A percentile compares a stretch with the other conserved stretches of the same genome.
phyloP scores from a whole-genome alignment of 2,113 vertebrate species.

The Xiphophorus couchianus region DNA sequence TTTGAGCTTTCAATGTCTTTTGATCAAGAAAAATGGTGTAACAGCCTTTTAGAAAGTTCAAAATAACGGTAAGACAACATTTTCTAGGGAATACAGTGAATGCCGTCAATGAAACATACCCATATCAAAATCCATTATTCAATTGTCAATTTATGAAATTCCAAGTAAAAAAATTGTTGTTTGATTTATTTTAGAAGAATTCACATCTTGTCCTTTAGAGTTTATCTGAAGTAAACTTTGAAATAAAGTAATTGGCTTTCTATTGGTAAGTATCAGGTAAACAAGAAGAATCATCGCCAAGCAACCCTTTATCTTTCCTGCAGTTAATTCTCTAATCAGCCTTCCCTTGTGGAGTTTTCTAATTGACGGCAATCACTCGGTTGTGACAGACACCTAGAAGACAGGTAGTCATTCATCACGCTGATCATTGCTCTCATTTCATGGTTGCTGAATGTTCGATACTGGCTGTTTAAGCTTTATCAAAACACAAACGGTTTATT shows the following conservation, averaged over 20 bases:
- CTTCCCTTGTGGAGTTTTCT: conserved; percentile 18
- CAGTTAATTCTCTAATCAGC: conserved; percentile 32
- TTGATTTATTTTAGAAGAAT: not conserved
- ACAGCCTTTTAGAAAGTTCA: too few species aligned
- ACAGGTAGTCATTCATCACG: conserved; percentile 46
- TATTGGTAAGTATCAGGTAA: conserved; percentile 7
- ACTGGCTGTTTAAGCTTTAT: conserved; percentile 36
- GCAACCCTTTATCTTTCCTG: conserved; percentile 14
- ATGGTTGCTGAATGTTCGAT: conserved; percentile 41
- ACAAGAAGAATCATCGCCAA: conserved; percentile 3
- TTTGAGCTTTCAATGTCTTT: too few species aligned
- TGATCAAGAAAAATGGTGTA: too few species aligned
- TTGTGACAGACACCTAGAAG: conserved; percentile 38
- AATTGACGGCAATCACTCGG: conserved; percentile 40
- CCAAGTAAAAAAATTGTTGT: not conserved
- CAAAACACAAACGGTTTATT: conserved; percentile 40
- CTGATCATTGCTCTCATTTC: conserved; percentile 43
- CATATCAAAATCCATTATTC: too few species aligned
- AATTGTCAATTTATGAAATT: too few species aligned
- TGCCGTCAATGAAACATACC: too few species aligned
- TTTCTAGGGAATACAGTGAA: too few species aligned
- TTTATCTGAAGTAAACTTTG: not conserved
- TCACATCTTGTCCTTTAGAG: not conserved
- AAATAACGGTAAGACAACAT: too few species aligned
- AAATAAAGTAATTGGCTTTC: not conserved